Base-by-base conservation (phyloP, 2,888 invertebrate species). In the Temnothorax rugatulus region DNA sequence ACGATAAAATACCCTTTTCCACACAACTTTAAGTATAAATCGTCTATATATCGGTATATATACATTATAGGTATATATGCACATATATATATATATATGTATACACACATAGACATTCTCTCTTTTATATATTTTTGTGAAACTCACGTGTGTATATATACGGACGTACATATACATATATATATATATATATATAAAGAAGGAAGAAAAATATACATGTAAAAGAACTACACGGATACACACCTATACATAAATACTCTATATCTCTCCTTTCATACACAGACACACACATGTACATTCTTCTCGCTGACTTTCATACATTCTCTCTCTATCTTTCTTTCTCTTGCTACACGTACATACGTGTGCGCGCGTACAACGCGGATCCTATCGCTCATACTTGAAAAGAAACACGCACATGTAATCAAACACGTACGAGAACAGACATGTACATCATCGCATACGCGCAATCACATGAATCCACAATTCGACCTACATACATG, bases 71-170 rank as follows among this genome's bases (percentile, higher is more conserved):
- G 86, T 90, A 88, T 84, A 84, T 89, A 88, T 91, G 79, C 81
- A 87, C 71, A 76, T 54, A 87, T 77, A 85, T 71, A 83, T 34
- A 74, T 54, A 86, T 76, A 85, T 74, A 84, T 85, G 86, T 83
- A 84, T 88, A 87, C 88, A 90, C 87, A 91, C 87, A 91, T 91
- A 91, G 89, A 87, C 84, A 88, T 92, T 92, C 91, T 92, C 92
- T 94, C 94, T 94, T 94, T 94, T 94, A 94, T 94, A 94, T 94
- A 94, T 94, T 94, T 94, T 94, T 94, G 94, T 94, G 94, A 94
- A 93, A 93, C 92, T 94, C 93, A 93, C 93, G 92, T 93, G 92
- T 94, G 92, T 94, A 93, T 92, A 93, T 94, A 94, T 92, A 93
- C 92, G 91, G 88, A 92, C 91, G 90, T 92, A 93, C 29, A 89